Conservation (phyloP, 30 jellyfish, hydroid and myxozoan genomes). For the Turritopsis rubra region DNA sequence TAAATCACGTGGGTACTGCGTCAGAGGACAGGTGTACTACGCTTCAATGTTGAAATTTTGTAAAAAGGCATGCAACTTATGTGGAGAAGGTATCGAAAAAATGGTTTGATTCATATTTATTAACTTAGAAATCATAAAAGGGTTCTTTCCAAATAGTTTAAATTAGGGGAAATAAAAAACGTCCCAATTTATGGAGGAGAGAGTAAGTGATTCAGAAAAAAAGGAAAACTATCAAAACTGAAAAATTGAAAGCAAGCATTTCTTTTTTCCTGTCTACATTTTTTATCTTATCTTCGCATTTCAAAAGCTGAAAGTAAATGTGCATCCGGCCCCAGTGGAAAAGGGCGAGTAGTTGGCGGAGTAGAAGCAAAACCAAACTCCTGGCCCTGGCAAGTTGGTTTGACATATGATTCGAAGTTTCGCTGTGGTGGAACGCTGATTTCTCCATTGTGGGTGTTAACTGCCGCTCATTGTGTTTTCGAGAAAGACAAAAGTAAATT, state of each 20-base stretch:
- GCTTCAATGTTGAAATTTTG: conserved; percentile 26
- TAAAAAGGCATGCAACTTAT: conserved; percentile 30
- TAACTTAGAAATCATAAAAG: no score
- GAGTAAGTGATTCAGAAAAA: no score
- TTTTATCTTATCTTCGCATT: not conserved
- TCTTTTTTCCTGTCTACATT: no score
- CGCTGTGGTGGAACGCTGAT: conserved; percentile 65
- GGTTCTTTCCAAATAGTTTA: no score
- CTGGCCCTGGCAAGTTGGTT: conserved; percentile 78
- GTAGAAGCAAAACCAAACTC: conserved; percentile 33
- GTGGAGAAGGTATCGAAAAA: not conserved
- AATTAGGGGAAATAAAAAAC: no score
- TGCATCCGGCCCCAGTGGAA: conserved; percentile 29
- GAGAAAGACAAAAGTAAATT: not conserved
- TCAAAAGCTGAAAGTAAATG: conserved; percentile 10
- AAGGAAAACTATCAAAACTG: no score
- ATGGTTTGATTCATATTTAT: not conserved
- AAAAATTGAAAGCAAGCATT: no score
- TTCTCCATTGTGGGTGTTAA: conserved; percentile 39
- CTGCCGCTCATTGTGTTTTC: conserved; percentile 61
- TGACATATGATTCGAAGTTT: conserved; percentile 10
- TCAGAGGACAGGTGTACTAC: not conserved
- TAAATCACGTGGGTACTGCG: not conserved
- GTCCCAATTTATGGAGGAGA: no score
- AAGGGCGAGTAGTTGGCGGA: conserved; percentile 68